These are phyloP conservation scores for Latrodectus hesperus DNA, from an alignment of 2,888 invertebrate genomes.

Conservation along the genomic window DNA sequence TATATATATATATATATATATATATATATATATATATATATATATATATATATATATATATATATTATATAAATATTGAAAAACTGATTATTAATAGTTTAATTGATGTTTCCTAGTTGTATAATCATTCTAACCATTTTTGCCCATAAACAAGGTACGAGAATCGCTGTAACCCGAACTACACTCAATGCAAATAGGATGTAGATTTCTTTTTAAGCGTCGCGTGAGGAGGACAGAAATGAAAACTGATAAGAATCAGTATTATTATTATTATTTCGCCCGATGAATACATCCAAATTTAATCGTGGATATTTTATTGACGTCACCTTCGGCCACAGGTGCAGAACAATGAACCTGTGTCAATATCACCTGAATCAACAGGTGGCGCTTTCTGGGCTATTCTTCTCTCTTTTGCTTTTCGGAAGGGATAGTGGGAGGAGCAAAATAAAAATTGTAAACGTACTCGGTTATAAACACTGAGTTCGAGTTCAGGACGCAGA, in stretches of 20 bases:
- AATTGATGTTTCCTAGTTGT: no score
- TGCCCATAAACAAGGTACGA: neutral
- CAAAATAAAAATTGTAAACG: neutral
- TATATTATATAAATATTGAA: no score
- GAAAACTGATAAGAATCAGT: neutral
- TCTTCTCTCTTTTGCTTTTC: neutral
- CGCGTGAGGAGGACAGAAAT: neutral
- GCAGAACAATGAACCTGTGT: slow-evolving; percentile 47
- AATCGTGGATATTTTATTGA: slow-evolving; percentile 20
- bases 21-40: no score
- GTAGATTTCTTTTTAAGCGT: neutral
- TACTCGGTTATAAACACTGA: neutral
- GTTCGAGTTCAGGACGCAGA: no score
- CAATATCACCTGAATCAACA: slow-evolving; percentile 54
- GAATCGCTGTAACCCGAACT: neutral
- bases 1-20: no score
- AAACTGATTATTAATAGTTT: no score
- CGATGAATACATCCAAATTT: neutral
- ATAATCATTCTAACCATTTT: neutral
- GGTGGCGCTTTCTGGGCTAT: slow-evolving; percentile 36
- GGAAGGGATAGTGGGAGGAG: neutral
- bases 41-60: no score
- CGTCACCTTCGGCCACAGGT: slow-evolving; percentile 41
- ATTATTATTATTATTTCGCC: neutral
- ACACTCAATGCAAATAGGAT: no score